Conservation (phyloP, 1,140 invertebrate species). For the Caerostris darwini region DNA sequence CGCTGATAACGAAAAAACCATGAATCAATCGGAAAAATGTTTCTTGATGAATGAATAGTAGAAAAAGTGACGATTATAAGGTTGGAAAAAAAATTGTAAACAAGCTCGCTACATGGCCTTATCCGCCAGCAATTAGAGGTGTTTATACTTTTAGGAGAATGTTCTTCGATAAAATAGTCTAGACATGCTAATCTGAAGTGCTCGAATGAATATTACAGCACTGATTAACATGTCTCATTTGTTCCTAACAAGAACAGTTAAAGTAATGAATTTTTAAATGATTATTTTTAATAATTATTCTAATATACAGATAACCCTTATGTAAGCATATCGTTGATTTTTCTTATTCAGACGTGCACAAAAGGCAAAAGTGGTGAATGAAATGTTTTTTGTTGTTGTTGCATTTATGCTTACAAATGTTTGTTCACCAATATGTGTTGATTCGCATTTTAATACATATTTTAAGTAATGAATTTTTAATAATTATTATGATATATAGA, state of each 20-base stretch:
- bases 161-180: conserved; percentile 66
- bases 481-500: too few species aligned
- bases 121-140: conserved; percentile 63
- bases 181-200: conserved; percentile 65
- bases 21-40: conserved; percentile 55
- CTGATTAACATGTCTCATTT: conserved; percentile 45
- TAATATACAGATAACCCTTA: too few species aligned
- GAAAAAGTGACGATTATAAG: conserved; percentile 67
- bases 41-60: conserved; percentile 53
- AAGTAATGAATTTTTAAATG: neutral
- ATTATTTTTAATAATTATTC: too few species aligned
- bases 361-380: too few species aligned
- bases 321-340: too few species aligned
- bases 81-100: conserved; percentile 63
- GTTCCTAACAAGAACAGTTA: neutral
- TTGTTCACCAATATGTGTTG: too few species aligned
- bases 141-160: conserved; percentile 66
- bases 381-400: too few species aligned
- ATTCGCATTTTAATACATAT: too few species aligned
- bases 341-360: too few species aligned
- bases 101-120: conserved; percentile 17
- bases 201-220: conserved; percentile 42
- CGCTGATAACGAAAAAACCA: conserved; percentile 54
- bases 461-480: too few species aligned
- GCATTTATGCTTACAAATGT: too few species aligned